A percentile compares a stretch with the other conserved stretches of the same genome.
phyloP scores from a whole-genome alignment of 1,140 invertebrate species.

The Seison nebaliae region DNA sequence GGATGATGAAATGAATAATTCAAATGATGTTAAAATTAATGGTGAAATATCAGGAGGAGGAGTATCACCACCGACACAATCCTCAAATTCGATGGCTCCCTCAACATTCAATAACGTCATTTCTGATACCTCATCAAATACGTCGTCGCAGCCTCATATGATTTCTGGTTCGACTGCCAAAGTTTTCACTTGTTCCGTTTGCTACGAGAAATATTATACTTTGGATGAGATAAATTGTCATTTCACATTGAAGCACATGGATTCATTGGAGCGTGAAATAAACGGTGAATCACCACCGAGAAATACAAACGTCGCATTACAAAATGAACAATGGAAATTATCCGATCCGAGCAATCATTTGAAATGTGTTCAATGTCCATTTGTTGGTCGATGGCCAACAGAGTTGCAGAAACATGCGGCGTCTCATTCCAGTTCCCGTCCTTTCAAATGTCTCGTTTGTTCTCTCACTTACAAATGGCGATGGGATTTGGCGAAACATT shows the following conservation, averaged over 20 bases:
- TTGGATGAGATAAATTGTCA: constrained; percentile 17
- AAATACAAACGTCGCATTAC: constrained; percentile 22
- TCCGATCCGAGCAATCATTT: constrained; percentile 17
- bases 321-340: constrained; percentile 20
- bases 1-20: too few species aligned
- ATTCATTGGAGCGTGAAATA: constrained; percentile 12
- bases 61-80: too few species aligned
- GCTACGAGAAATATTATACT: constrained; percentile 19
- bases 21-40: too few species aligned
- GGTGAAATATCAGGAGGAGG: too few species aligned
- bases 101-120: too few species aligned
- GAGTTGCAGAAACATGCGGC: constrained; percentile 25
- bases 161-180: too few species aligned
- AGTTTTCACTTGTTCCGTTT: constrained; percentile 23
- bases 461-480: constrained; percentile 27
- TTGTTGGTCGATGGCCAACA: constrained; percentile 27
- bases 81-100: too few species aligned
- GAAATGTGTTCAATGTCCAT: constrained; percentile 23
- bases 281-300: constrained; percentile 14
- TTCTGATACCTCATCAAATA: too few species aligned
- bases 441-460: constrained; percentile 26
- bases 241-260: constrained; percentile 13
- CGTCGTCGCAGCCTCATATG: too few species aligned
- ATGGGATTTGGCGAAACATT: constrained; percentile 28
- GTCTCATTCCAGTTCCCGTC: constrained; percentile 22